These are phyloP conservation scores for Clarias fuscus DNA, from an alignment of 2,797 vertebrate genomes.

Conservation along the genomic window DNA sequence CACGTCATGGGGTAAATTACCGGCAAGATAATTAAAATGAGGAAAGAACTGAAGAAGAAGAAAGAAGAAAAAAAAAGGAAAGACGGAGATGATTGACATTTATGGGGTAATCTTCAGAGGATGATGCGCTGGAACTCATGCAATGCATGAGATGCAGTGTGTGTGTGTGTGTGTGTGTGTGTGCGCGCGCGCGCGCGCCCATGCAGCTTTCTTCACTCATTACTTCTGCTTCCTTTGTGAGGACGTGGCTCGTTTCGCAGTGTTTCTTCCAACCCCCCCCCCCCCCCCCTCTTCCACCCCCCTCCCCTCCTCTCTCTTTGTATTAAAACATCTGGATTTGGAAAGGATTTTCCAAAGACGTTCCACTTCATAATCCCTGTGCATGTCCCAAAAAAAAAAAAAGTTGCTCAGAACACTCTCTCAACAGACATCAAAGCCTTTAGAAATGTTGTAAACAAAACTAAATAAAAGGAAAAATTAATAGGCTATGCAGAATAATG, in stretches of 20 bases:
- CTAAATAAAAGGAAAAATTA: neutral
- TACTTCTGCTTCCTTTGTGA: slow-evolving; percentile 32
- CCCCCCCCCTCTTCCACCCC: no score
- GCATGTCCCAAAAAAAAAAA: neutral
- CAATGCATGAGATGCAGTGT: slow-evolving; percentile 14
- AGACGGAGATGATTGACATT: neutral
- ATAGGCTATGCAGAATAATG: neutral
- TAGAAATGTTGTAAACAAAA: no score
- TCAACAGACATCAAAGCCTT: neutral
- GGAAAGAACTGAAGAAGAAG: neutral
- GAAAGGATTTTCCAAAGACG: neutral
- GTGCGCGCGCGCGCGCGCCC: no score
- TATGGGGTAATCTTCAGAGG: neutral
- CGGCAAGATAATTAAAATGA: neutral
- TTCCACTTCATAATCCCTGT: neutral
- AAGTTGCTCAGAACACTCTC: neutral
- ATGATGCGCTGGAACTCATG: neutral
- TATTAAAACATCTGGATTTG: slow-evolving; percentile 47
- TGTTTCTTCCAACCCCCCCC: neutral
- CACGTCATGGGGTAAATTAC: slow-evolving; percentile 7
- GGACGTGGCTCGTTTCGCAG: slow-evolving; percentile 51
- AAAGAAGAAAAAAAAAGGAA: neutral
- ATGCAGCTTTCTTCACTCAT: slow-evolving; percentile 15
- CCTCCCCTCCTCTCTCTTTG: neutral
- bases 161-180: slow-evolving; percentile 26